Evolutionary conservation across 2,113 vertebrate species (phyloP).

Genomic region (Caranx melampygus): DNA sequence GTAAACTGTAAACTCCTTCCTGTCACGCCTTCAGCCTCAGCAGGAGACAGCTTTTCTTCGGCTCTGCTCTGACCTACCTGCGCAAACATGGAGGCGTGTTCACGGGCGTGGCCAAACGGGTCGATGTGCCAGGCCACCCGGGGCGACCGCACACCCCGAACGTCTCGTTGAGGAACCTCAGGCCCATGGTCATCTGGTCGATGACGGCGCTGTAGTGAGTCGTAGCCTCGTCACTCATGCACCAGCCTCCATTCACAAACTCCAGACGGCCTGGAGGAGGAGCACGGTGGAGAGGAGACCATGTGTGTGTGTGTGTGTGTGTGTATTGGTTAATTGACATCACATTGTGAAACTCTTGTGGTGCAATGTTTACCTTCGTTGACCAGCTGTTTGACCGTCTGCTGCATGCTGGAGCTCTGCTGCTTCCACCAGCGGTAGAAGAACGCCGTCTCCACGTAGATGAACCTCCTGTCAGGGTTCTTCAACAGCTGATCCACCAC

Average conservation of each 20-base stretch:
- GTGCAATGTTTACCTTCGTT: constrained; percentile 80
- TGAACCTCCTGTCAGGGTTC: constrained; percentile 85
- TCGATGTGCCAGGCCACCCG: constrained; percentile 95
- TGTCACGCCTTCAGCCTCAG: neutral
- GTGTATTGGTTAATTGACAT: too few relatives aligned
- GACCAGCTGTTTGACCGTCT: constrained; percentile 84
- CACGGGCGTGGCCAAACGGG: constrained; percentile 93
- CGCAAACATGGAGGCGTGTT: constrained; percentile 93
- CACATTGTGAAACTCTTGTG: neutral
- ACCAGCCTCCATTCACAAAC: constrained; percentile 94
- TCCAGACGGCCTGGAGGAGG: constrained; percentile 87
- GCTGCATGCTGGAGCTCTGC: constrained; percentile 79
- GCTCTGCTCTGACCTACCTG: constrained; percentile 81
- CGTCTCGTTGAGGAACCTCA: constrained; percentile 87
- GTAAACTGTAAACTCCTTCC: too few relatives aligned
- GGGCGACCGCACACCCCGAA: constrained; percentile 87
- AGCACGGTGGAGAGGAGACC: neutral
- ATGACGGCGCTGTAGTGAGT: constrained; percentile 89
- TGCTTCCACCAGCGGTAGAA: constrained; percentile 92
- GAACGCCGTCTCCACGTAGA: constrained; percentile 92
- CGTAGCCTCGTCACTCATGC: constrained; percentile 92
- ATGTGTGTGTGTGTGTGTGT: too few relatives aligned
- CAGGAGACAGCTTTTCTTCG: neutral
- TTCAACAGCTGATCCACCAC: constrained; percentile 87
- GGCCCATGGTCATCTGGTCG: constrained; percentile 92